Evolutionary conservation across 2,888 invertebrate genomes (phyloP).

Genomic region (Bugulina stolonifera): DNA sequence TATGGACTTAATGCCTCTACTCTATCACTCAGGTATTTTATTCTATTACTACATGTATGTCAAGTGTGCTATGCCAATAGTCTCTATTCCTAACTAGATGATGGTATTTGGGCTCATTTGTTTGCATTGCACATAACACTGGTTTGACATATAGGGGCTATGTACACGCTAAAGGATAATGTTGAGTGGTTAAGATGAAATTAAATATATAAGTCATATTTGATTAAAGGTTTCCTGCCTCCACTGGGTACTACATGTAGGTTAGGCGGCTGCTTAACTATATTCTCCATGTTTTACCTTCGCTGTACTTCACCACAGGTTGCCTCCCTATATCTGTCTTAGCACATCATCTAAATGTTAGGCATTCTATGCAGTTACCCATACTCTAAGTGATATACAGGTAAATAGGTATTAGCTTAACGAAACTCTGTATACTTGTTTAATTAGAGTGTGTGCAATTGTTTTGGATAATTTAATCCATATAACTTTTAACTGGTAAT

Average conservation of each 20-base stretch:
- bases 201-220: not conserved
- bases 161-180: not conserved
- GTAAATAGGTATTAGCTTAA: not conserved
- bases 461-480: conserved; percentile 25
- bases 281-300: not conserved
- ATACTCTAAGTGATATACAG: too few species aligned
- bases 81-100: too few species aligned
- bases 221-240: not conserved
- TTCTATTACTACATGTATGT: too few species aligned
- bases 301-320: not conserved
- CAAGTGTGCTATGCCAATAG: too few species aligned
- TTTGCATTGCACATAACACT: too few species aligned
- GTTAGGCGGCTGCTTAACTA: not conserved
- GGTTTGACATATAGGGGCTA: not conserved
- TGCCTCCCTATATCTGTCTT: too few species aligned
- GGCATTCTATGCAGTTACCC: too few species aligned
- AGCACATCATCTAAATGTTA: too few species aligned
- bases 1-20: too few species aligned
- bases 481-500: conserved; percentile 5
- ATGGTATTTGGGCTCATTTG: too few species aligned
- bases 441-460: conserved; percentile 18
- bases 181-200: not conserved
- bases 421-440: not conserved
- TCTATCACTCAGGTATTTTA: too few species aligned
- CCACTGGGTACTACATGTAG: too few species aligned